Conservation (phyloP, 1,140 invertebrate genomes). For the Drosophila erecta region DNA sequence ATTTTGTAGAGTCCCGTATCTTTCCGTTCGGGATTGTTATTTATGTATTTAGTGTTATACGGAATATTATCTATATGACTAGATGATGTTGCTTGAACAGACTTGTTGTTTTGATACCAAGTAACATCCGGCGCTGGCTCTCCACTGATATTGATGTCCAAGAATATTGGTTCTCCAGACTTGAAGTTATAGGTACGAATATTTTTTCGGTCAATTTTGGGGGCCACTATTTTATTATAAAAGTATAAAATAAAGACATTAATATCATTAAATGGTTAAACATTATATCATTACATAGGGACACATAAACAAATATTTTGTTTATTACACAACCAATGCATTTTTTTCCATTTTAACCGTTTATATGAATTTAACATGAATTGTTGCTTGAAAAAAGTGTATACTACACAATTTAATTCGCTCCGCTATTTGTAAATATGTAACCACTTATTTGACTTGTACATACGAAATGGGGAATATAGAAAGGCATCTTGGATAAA, state of each 20-base stretch:
- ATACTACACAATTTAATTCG: too few species aligned
- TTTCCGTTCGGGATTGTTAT: conserved; percentile 92
- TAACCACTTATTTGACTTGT: too few species aligned
- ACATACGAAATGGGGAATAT: too few species aligned
- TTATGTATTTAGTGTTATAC: conserved; percentile 94
- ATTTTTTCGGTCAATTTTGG: conserved; percentile 96
- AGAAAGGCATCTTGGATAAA: too few species aligned
- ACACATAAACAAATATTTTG: too few species aligned
- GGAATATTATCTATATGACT: conserved; percentile 92
- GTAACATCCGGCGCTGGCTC: conserved; percentile 95
- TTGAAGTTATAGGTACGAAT: conserved; percentile 94
- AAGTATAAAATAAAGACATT: neutral
- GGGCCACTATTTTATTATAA: conserved; percentile 89
- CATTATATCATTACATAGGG: too few species aligned
- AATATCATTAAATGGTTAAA: too few species aligned
- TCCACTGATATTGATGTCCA: conserved; percentile 96
- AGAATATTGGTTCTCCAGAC: conserved; percentile 94
- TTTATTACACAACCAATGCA: too few species aligned
- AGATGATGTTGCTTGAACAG: conserved; percentile 86
- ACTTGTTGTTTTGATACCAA: conserved; percentile 88
- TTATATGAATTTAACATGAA: too few species aligned
- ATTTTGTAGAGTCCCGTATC: conserved; percentile 95
- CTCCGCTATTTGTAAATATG: too few species aligned
- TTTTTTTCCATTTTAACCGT: too few species aligned
- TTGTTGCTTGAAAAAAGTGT: too few species aligned